phyloP scores from a whole-genome alignment of 2,113 vertebrate species.

The Grallaria varia region DNA sequence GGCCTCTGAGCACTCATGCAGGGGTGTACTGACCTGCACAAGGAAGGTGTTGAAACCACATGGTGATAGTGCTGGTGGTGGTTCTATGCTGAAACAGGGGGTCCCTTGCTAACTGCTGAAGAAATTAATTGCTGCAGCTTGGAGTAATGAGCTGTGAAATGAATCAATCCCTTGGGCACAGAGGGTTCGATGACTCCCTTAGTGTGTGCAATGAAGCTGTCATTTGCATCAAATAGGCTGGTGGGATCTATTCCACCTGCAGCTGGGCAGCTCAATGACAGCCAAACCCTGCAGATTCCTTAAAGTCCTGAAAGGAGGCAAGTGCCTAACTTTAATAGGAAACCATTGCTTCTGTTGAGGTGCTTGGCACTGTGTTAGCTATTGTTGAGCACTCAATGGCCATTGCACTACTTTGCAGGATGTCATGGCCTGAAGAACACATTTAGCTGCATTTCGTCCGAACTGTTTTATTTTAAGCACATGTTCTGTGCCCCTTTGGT shows the following conservation, averaged over 20 bases:
- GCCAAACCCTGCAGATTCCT: not conserved
- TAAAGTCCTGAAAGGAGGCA: not conserved
- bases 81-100: not conserved
- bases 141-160: not conserved
- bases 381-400: not conserved
- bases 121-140: not conserved
- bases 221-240: not conserved
- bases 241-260: not conserved
- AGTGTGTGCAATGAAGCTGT: not conserved
- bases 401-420: not conserved
- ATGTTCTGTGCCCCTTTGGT: not conserved
- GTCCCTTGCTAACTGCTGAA: not conserved
- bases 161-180: not conserved
- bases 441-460: not conserved
- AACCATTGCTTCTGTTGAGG: not conserved
- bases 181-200: not conserved
- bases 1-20: accelerated
- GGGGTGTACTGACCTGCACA: accelerated
- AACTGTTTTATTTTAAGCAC: not conserved
- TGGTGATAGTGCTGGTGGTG: not conserved
- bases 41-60: accelerated
- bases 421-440: not conserved
- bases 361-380: not conserved
- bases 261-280: not conserved
- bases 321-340: not conserved